These are phyloP conservation scores for Cassiopea andromeda DNA, from an alignment of 30 jellyfish, hydroid and myxozoan species.

Conservation along the genomic window DNA sequence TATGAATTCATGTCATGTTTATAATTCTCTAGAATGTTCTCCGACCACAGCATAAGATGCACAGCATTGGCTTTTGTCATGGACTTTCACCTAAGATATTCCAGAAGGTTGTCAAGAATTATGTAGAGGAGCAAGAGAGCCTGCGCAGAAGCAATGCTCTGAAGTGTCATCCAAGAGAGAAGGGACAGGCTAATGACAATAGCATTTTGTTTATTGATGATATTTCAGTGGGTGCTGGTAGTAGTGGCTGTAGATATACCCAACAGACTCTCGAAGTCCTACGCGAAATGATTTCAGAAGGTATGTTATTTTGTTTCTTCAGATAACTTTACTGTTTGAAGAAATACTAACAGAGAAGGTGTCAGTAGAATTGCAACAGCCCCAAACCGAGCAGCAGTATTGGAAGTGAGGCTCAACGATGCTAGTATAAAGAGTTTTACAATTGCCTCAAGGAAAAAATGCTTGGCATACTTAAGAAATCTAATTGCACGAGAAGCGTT, in stretches of 20 bases:
- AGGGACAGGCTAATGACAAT: slow-evolving; percentile 22
- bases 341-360: too few relatives aligned
- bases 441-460: too few relatives aligned
- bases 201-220: slow-evolving; percentile 74
- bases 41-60: slow-evolving; percentile 36
- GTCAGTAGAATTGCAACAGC: too few relatives aligned
- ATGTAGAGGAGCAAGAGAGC: slow-evolving; percentile 39
- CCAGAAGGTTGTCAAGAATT: slow-evolving; percentile 38
- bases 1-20: too few relatives aligned
- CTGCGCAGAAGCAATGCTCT: slow-evolving; percentile 31
- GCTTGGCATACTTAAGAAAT: too few relatives aligned
- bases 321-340: too few relatives aligned
- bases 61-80: slow-evolving; percentile 16
- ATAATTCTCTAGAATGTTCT: slow-evolving; percentile 19
- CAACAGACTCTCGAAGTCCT: slow-evolving; percentile 76
- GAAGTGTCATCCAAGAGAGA: slow-evolving; percentile 48
- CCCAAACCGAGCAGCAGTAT: too few relatives aligned
- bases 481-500: too few relatives aligned
- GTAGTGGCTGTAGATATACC: not conserved
- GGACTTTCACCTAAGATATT: slow-evolving; percentile 47
- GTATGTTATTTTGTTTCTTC: slow-evolving; percentile 10
- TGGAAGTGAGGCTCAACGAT: too few relatives aligned
- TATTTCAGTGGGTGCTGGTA: slow-evolving; percentile 39
- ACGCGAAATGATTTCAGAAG: slow-evolving; percentile 74
- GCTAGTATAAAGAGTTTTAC: too few relatives aligned